phyloP scores from a whole-genome alignment of 2,888 invertebrate species.

The Chalcosyrphus nemorum region DNA sequence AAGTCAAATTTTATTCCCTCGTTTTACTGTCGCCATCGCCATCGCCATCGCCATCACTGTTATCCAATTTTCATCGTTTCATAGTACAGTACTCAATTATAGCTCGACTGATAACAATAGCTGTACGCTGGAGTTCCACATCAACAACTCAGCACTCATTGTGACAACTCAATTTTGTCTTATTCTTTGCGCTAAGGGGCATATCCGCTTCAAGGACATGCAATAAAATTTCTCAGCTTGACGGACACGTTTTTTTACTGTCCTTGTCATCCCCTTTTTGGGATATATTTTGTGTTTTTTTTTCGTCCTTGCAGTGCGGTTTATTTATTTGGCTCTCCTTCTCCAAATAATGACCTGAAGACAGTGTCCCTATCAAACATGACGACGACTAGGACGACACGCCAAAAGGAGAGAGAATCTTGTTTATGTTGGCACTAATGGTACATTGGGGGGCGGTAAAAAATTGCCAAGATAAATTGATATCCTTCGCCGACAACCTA shows the following conservation, averaged over 20 bases:
- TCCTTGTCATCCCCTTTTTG: conserved; percentile 34
- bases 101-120: conserved; percentile 41
- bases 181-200: conserved; percentile 52
- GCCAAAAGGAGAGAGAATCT: conserved; percentile 69
- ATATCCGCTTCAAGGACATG: conserved; percentile 58
- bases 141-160: conserved; percentile 50
- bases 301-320: conserved; percentile 42
- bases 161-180: conserved; percentile 63
- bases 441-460: conserved; percentile 71
- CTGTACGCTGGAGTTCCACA: conserved; percentile 29
- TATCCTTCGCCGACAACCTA: conserved; percentile 64
- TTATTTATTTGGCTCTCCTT: conserved; percentile 71
- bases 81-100: conserved; percentile 52
- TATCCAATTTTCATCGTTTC: conserved; percentile 46
- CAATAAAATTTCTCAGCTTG: conserved; percentile 70
- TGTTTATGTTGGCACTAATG: conserved; percentile 73
- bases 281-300: conserved; percentile 14
- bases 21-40: conserved; percentile 26
- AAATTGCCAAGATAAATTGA: conserved; percentile 72
- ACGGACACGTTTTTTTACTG: conserved; percentile 66
- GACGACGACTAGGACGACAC: conserved; percentile 42
- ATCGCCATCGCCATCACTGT: conserved; percentile 39
- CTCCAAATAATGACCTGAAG: conserved; percentile 68
- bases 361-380: conserved; percentile 69
- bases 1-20: conserved; percentile 23